Percentiles rank a stretch among this genome's conserved stretches.
These are phyloP conservation scores for Aporophyla nigra DNA, from an alignment of 2,888 invertebrate species.

Conservation along the genomic window DNA sequence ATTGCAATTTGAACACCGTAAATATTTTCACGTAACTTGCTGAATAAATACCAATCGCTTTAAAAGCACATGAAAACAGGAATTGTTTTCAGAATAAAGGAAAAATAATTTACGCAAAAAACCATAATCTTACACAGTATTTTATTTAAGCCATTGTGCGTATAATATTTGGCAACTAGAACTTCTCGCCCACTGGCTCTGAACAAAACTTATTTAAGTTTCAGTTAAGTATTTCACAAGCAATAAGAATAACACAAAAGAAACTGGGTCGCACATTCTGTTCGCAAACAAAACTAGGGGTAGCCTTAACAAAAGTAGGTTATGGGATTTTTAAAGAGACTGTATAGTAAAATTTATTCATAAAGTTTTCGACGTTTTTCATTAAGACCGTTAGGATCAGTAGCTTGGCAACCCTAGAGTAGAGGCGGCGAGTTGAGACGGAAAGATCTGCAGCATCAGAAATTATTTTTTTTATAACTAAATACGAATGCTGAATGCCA, in stretches of 20 bases:
- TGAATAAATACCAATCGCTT: background rate
- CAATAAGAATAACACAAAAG: slow-evolving; percentile 52
- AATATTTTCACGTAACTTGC: background rate
- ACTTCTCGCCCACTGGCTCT: slow-evolving; percentile 41
- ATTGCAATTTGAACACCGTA: background rate
- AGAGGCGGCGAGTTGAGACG: slow-evolving; percentile 63
- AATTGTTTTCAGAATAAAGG: background rate
- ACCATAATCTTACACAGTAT: slow-evolving; percentile 17
- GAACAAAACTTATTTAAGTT: slow-evolving; percentile 49
- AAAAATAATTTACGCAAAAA: background rate
- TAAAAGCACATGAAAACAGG: background rate
- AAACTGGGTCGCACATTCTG: slow-evolving; percentile 52
- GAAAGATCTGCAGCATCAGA: slow-evolving; percentile 64
- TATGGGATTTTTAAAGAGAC: slow-evolving; percentile 46
- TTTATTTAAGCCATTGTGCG: slow-evolving; percentile 39
- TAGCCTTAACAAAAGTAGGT: slow-evolving; percentile 41
- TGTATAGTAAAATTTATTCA: slow-evolving; percentile 41
- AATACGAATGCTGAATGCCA: slow-evolving; percentile 68
- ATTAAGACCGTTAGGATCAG: slow-evolving; percentile 32
- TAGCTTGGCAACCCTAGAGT: slow-evolving; percentile 63
- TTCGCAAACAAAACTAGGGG: slow-evolving; percentile 49
- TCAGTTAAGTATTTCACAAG: slow-evolving; percentile 49
- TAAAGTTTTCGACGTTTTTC: slow-evolving; percentile 50
- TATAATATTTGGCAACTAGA: slow-evolving; percentile 52
- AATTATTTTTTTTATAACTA: slow-evolving; percentile 69